Conservation (phyloP, 2,888 invertebrate genomes). For the Acleris laterana region DNA sequence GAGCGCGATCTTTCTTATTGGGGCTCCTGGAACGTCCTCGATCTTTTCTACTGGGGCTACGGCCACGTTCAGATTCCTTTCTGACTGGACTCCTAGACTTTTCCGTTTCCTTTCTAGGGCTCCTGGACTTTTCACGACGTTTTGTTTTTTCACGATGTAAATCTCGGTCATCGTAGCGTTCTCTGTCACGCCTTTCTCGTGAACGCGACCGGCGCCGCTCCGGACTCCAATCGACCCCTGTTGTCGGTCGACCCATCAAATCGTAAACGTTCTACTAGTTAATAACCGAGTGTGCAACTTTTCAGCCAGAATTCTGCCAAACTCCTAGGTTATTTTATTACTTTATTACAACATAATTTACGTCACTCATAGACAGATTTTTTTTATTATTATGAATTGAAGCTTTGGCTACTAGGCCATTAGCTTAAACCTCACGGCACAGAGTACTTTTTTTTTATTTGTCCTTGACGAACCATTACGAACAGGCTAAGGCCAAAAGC, state of each 20-base stretch:
- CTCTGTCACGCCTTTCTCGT: slow-evolving; percentile 72
- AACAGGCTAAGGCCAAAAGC: no score
- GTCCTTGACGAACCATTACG: no score
- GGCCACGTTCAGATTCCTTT: slow-evolving; percentile 63
- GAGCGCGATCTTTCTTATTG: slow-evolving; percentile 49
- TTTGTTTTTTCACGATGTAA: slow-evolving; percentile 70
- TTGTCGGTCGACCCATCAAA: slow-evolving; percentile 57
- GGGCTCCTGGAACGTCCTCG: slow-evolving; percentile 60
- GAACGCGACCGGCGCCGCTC: slow-evolving; percentile 76
- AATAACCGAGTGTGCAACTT: no score
- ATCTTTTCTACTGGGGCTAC: slow-evolving; percentile 68
- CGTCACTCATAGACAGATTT: no score
- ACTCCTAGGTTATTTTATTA: no score
- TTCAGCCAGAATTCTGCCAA: no score
- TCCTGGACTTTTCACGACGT: slow-evolving; percentile 69
- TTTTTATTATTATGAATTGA: no score
- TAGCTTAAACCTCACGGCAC: no score
- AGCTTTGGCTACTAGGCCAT: no score
- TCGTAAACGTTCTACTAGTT: not conserved
- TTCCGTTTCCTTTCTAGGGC: slow-evolving; percentile 47
- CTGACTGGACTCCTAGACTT: slow-evolving; percentile 22
- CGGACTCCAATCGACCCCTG: slow-evolving; percentile 60
- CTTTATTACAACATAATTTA: no score
- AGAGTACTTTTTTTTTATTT: no score
- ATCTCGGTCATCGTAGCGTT: slow-evolving; percentile 76